Evolutionary conservation across 2,113 vertebrate genomes (phyloP).

Genomic region (rat (Rattus norvegicus)): DNA sequence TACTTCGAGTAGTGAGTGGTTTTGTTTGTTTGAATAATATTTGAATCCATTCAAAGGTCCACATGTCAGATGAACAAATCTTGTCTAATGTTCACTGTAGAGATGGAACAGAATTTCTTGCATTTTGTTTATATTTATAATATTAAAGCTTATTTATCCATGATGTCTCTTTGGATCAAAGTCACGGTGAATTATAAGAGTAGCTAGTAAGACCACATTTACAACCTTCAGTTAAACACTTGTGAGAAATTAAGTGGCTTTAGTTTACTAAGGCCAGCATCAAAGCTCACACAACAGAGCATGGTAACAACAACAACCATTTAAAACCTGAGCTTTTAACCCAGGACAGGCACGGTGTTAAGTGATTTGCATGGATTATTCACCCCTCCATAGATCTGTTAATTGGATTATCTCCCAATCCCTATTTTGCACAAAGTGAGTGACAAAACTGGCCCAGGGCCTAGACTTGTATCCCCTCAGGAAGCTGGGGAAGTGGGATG

Average conservation of each 20-base stretch:
- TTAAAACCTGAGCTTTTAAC: background rate
- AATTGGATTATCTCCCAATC: background rate
- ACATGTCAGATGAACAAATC: background rate
- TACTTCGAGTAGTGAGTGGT: background rate
- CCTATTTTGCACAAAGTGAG: slow-evolving; percentile 8
- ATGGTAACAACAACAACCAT: background rate
- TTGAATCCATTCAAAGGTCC: background rate
- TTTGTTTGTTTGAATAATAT: background rate
- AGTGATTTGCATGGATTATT: background rate
- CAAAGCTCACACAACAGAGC: background rate
- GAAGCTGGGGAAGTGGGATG: too few species aligned
- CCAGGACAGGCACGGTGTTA: background rate
- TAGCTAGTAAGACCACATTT: slow-evolving; percentile 26
- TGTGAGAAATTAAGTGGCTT: slow-evolving; percentile 19
- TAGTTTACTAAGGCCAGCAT: slow-evolving; percentile 24
- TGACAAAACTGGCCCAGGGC: background rate
- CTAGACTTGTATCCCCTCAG: too few species aligned
- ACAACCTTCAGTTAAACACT: slow-evolving; percentile 1
- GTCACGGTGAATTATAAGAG: background rate
- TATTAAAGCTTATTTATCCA: background rate
- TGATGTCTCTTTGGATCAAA: slow-evolving; percentile 9
- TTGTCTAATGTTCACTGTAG: background rate
- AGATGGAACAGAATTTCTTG: background rate
- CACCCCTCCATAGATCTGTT: background rate
- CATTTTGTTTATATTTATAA: slow-evolving; percentile 21